phyloP scores from a whole-genome alignment of 2,888 invertebrate genomes.

The Caenorhabditis angaria region DNA sequence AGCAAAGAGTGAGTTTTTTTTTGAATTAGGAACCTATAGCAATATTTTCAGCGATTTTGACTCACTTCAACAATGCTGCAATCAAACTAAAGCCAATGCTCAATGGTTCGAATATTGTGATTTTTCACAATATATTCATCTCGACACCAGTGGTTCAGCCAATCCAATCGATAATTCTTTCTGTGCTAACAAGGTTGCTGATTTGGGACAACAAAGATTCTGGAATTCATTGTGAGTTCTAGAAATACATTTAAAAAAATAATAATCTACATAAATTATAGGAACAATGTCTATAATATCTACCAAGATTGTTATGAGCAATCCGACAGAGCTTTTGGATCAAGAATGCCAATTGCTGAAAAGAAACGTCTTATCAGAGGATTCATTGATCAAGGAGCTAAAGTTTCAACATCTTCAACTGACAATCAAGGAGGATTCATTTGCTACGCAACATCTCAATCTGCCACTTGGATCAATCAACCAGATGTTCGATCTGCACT shows the following conservation, averaged over 20 bases:
- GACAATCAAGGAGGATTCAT: slow-evolving; percentile 56
- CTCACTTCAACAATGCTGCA: slow-evolving; percentile 51
- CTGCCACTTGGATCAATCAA: slow-evolving; percentile 43
- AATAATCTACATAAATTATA: slow-evolving; percentile 14
- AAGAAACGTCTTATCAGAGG: slow-evolving; percentile 20
- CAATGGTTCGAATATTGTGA: slow-evolving; percentile 59
- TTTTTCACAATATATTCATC: slow-evolving; percentile 52
- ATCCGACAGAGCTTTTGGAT: slow-evolving; percentile 39
- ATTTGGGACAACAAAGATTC: slow-evolving; percentile 43
- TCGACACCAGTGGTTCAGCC: slow-evolving; percentile 42
- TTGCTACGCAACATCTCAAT: slow-evolving; percentile 52
- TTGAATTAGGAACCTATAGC: not conserved
- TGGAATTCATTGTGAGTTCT: slow-evolving; percentile 35
- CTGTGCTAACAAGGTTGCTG: slow-evolving; percentile 47
- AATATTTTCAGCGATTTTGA: slow-evolving; percentile 47
- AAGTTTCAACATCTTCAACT: slow-evolving; percentile 43
- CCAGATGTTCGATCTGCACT: slow-evolving; percentile 47
- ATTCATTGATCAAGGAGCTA: slow-evolving; percentile 51
- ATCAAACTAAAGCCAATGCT: slow-evolving; percentile 36
- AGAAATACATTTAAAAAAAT: not conserved
- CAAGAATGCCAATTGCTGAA: slow-evolving; percentile 32
- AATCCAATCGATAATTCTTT: slow-evolving; percentile 39
- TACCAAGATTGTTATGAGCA: slow-evolving; percentile 66
- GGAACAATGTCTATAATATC: slow-evolving; percentile 62
- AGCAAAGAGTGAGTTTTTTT: slow-evolving; percentile 44